A percentile compares a stretch with the other conserved stretches of the same genome.
phyloP scores from a whole-genome alignment of 2,797 vertebrate species.

The Anas acuta region DNA sequence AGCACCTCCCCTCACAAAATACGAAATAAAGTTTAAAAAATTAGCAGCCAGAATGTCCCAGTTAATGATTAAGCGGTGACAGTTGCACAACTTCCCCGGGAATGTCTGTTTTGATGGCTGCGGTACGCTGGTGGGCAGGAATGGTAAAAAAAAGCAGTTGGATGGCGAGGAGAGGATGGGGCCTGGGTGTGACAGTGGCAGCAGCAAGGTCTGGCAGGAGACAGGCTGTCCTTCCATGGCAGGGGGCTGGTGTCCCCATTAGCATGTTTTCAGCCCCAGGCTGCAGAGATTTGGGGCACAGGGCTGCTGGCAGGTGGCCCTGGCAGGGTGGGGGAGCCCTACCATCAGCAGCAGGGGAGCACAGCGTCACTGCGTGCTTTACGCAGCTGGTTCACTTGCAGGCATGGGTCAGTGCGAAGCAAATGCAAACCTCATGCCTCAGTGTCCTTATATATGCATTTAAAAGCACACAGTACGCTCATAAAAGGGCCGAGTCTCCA shows the following conservation, averaged over 20 bases:
- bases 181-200: not conserved
- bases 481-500: conserved; percentile 43
- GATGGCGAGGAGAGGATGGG: accelerated
- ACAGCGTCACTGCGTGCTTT: not conserved
- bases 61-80: conserved; percentile 52
- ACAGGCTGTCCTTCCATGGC: not conserved
- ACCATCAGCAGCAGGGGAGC: not conserved
- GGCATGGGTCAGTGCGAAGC: not conserved
- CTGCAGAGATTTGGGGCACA: not conserved
- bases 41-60: conserved; percentile 36
- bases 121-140: conserved; percentile 13
- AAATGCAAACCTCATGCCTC: conserved; percentile 51
- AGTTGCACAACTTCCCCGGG: conserved; percentile 54
- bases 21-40: conserved; percentile 29
- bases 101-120: conserved; percentile 54
- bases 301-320: not conserved
- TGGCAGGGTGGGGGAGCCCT: not conserved
- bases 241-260: not conserved
- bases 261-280: accelerated
- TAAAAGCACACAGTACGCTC: conserved; percentile 20
- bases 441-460: not conserved
- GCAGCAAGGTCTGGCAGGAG: not conserved
- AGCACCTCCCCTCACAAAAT: conserved; percentile 5
- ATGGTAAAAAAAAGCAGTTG: not conserved
- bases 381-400: not conserved